Conservation (phyloP, 2,888 invertebrate genomes). For the Sialis lutaria region DNA sequence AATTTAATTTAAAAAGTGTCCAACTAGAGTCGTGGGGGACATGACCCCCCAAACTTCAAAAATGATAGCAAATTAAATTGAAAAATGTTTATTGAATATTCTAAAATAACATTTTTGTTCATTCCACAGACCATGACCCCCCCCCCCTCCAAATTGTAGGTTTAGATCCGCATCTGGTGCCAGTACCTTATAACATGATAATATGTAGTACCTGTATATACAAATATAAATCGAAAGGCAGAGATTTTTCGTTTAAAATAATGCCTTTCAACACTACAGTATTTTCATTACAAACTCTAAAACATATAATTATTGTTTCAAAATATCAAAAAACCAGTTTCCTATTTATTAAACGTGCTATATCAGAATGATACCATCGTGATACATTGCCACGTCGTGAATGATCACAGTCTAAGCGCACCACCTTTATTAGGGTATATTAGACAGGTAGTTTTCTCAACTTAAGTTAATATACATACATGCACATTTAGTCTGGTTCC, state of each 20-base stretch:
- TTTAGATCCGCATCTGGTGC: too few species aligned
- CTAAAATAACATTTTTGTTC: too few species aligned
- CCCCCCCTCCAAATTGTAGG: too few species aligned
- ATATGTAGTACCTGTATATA: too few species aligned
- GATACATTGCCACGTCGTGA: conserved; percentile 4
- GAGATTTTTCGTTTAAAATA: background rate
- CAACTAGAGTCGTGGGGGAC: too few species aligned
- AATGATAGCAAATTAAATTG: too few species aligned
- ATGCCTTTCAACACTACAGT: conserved; percentile 13
- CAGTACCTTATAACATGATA: too few species aligned
- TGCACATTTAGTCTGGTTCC: too few species aligned
- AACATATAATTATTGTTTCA: conserved; percentile 26
- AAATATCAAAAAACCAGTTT: conserved; percentile 27
- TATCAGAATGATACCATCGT: conserved; percentile 17
- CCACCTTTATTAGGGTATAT: conserved; percentile 23
- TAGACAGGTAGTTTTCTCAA: conserved; percentile 27
- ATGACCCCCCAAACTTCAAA: too few species aligned
- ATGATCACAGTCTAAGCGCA: conserved; percentile 6
- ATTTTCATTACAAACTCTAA: conserved; percentile 24
- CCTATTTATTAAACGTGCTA: conserved; percentile 36
- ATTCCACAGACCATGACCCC: too few species aligned
- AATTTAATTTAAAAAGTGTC: too few species aligned
- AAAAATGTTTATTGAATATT: too few species aligned
- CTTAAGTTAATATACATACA: conserved; percentile 23
- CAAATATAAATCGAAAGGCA: background rate